Conservation (phyloP, 1,140 invertebrate species). For the Cotesia glomerata region DNA sequence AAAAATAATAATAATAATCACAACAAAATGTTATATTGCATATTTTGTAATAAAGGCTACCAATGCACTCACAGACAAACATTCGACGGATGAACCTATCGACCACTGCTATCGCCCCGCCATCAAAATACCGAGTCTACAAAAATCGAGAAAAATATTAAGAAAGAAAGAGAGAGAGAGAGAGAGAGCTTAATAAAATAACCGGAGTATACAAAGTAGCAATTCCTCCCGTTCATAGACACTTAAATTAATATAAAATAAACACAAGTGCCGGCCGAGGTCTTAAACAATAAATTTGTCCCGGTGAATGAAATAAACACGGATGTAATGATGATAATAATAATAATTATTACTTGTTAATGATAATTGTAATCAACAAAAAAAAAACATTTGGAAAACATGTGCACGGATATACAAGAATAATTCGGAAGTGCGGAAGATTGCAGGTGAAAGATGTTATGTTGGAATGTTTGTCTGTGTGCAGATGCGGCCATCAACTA, state of each 20-base stretch:
- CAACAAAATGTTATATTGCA: slow-evolving; percentile 46
- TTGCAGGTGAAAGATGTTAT: slow-evolving; percentile 54
- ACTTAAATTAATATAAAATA: too few species aligned
- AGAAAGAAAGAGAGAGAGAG: slow-evolving; percentile 8
- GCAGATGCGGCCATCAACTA: slow-evolving; percentile 61
- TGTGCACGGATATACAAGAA: slow-evolving; percentile 17
- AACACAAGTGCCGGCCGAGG: too few species aligned
- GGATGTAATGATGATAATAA: slow-evolving; percentile 21
- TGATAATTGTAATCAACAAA: slow-evolving; percentile 32
- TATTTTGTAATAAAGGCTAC: slow-evolving; percentile 50
- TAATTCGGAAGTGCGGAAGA: slow-evolving; percentile 33
- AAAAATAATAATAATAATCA: slow-evolving; percentile 31
- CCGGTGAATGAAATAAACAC: background rate
- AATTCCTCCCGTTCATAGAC: too few species aligned
- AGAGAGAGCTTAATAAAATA: slow-evolving; percentile 13
- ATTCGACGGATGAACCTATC: slow-evolving; percentile 62
- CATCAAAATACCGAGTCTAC: slow-evolving; percentile 29
- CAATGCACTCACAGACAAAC: slow-evolving; percentile 64
- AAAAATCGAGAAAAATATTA: slow-evolving; percentile 20
- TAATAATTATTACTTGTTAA: background rate
- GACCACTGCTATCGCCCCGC: slow-evolving; percentile 53
- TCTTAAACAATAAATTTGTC: too few species aligned
- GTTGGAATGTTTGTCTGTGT: slow-evolving; percentile 66
- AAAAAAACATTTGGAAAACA: slow-evolving; percentile 19
- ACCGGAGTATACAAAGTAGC: background rate